Percentiles rank a stretch among this genome's conserved stretches.
Evolutionary conservation across 2,888 invertebrate genomes (phyloP).

Genomic region (Hirtodrosophila cameraria): DNA sequence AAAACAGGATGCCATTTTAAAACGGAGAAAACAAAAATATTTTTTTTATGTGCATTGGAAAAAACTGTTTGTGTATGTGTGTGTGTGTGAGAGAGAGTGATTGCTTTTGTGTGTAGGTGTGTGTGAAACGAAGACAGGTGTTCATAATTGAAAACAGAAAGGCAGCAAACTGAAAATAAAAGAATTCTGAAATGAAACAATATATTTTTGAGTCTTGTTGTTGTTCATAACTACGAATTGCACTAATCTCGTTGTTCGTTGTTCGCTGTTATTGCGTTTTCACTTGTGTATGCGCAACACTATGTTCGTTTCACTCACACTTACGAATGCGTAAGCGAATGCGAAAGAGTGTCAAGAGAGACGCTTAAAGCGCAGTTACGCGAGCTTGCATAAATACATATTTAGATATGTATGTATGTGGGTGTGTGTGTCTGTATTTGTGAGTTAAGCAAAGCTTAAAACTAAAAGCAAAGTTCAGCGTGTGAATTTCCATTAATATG

Average conservation of each 20-base stretch:
- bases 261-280: constrained; percentile 66
- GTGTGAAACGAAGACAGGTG: constrained; percentile 55
- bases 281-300: constrained; percentile 51
- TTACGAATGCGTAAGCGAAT: constrained; percentile 10
- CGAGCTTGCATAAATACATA: constrained; percentile 36
- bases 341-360: constrained; percentile 28
- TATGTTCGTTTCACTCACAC: constrained; percentile 66
- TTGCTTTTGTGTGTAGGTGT: constrained; percentile 34
- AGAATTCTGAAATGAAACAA: constrained; percentile 13
- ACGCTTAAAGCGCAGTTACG: constrained; percentile 68
- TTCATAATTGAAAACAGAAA: constrained; percentile 28
- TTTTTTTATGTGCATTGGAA: constrained; percentile 32
- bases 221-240: constrained; percentile 50
- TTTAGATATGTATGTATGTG: constrained; percentile 29
- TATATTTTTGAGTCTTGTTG: constrained; percentile 38
- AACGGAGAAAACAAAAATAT: constrained; percentile 11
- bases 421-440: constrained; percentile 29
- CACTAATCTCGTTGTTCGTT: constrained; percentile 56
- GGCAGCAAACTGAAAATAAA: constrained; percentile 31
- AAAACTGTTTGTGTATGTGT: constrained; percentile 16
- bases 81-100: constrained; percentile 17
- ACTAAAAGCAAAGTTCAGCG: constrained; percentile 68
- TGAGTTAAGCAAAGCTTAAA: constrained; percentile 50
- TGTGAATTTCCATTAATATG: constrained; percentile 52
- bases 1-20: constrained; percentile 55